Evolutionary conservation across 2,113 vertebrate genomes (phyloP).

Genomic region (Pelusios castaneus): DNA sequence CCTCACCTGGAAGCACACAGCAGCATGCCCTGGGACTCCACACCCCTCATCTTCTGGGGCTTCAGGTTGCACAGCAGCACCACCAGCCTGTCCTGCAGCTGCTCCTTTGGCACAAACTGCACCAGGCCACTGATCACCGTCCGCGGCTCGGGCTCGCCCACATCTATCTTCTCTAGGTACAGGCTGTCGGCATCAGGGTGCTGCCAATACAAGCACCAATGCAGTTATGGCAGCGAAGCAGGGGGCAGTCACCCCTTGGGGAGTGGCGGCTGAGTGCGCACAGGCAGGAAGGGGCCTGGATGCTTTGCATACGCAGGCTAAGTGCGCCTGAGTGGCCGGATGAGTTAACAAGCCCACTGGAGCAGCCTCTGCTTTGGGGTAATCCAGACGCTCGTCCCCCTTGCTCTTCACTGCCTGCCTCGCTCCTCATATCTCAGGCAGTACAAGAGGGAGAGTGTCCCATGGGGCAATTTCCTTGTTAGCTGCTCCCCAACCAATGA

Average conservation of each 20-base stretch:
- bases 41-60: constrained; percentile 95
- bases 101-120: constrained; percentile 86
- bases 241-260: neutral
- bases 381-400: no score
- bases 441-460: neutral
- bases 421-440: neutral
- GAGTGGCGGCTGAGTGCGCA: neutral
- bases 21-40: constrained; percentile 97
- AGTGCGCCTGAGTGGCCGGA: neutral
- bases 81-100: constrained; percentile 89
- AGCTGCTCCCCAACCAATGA: neutral
- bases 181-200: constrained; percentile 94
- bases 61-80: constrained; percentile 95
- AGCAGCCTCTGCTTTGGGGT: neutral
- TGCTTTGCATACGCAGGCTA: neutral
- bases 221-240: neutral
- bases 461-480: neutral
- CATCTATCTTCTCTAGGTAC: constrained; percentile 93
- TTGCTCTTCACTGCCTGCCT: no score
- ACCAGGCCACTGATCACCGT: constrained; percentile 95
- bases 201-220: constrained; percentile 66
- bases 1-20: constrained; percentile 92
- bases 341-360: neutral
- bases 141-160: constrained; percentile 90
- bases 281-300: neutral